These are phyloP conservation scores for Spondyliosoma cantharus DNA, from an alignment of 2,797 vertebrate genomes.

Conservation along the genomic window DNA sequence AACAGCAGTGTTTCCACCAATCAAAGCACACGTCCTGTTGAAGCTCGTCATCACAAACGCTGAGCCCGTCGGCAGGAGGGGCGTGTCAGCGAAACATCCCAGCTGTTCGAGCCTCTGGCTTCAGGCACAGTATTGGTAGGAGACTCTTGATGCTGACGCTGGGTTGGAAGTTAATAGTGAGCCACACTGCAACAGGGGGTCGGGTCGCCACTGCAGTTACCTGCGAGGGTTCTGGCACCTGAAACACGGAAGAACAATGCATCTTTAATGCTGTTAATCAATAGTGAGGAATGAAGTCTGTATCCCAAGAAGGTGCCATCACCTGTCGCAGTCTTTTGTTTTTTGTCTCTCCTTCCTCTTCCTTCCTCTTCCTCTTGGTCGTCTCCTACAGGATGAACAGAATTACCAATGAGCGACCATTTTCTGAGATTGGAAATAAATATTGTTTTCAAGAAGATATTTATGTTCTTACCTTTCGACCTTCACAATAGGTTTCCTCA, in stretches of 20 bases:
- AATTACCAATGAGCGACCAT: neutral
- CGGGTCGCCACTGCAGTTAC: slow-evolving; percentile 76
- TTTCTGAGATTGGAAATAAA: neutral
- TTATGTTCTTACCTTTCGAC: slow-evolving; percentile 74
- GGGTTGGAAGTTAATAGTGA: slow-evolving; percentile 77
- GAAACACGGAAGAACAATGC: slow-evolving; percentile 7
- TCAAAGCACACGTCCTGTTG: slow-evolving; percentile 71
- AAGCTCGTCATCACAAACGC: slow-evolving; percentile 70
- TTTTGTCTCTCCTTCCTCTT: slow-evolving; percentile 91
- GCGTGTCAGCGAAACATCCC: slow-evolving; percentile 71
- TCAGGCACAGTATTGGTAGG: slow-evolving; percentile 67
- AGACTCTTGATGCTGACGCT: slow-evolving; percentile 73
- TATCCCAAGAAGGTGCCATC: slow-evolving; percentile 52
- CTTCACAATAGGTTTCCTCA: slow-evolving; percentile 72
- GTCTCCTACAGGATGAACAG: slow-evolving; percentile 83
- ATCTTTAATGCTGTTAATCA: neutral
- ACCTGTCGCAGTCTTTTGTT: slow-evolving; percentile 91
- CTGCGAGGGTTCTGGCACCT: slow-evolving; percentile 88
- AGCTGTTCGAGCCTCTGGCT: slow-evolving; percentile 73
- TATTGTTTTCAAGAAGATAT: neutral
- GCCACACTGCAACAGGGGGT: slow-evolving; percentile 71
- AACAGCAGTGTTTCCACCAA: slow-evolving; percentile 72
- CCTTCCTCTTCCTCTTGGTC: slow-evolving; percentile 87
- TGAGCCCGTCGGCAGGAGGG: slow-evolving; percentile 60
- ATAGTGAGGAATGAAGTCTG: neutral